phyloP scores from a whole-genome alignment of 2,888 invertebrate genomes.

The Subacronicta megacephala region DNA sequence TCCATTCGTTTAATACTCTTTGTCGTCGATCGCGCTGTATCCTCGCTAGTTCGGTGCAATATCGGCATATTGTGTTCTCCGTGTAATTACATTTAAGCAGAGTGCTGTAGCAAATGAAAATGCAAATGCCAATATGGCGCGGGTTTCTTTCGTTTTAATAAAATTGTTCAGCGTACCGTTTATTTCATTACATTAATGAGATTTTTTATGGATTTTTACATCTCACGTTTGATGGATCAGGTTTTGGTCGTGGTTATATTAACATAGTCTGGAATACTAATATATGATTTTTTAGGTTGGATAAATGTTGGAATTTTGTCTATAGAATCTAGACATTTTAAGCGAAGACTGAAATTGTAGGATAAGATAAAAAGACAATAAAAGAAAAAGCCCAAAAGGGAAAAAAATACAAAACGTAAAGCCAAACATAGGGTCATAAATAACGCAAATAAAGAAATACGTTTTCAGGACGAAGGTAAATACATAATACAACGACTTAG shows the following conservation, averaged over 20 bases:
- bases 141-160: conserved; percentile 39
- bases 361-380: too few relatives aligned
- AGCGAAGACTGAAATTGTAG: too few relatives aligned
- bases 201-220: conserved; percentile 22
- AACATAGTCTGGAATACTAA: too few relatives aligned
- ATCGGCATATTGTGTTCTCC: conserved; percentile 55
- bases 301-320: too few relatives aligned
- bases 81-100: conserved; percentile 55
- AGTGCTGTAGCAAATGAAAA: conserved; percentile 50
- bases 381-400: neutral
- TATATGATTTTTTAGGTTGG: too few relatives aligned
- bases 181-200: conserved; percentile 28
- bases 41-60: conserved; percentile 41
- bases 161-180: conserved; percentile 26
- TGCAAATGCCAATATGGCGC: conserved; percentile 42
- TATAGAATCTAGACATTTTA: too few relatives aligned
- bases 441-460: conserved; percentile 51
- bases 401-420: neutral
- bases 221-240: neutral
- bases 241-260: neutral
- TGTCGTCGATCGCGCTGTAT: conserved; percentile 26
- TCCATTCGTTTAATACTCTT: conserved; percentile 27
- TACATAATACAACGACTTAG: conserved; percentile 61
- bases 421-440: conserved; percentile 11
- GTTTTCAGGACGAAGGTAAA: conserved; percentile 41